These are phyloP conservation scores for Belonocnema kinseyi DNA, from an alignment of 1,140 invertebrate species.

Conservation along the genomic window DNA sequence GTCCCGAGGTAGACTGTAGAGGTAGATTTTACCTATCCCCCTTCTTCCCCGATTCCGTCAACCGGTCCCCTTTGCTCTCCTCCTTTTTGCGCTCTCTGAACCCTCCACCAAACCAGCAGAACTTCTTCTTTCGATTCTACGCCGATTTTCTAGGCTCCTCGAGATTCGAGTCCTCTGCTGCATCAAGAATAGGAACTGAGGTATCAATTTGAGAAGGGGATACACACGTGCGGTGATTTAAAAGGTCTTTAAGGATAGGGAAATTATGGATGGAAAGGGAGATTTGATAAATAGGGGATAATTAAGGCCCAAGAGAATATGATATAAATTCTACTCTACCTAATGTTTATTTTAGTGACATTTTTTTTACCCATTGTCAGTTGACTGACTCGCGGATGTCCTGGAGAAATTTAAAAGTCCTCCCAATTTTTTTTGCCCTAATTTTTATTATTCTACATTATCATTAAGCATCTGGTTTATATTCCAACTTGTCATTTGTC, in stretches of 20 bases:
- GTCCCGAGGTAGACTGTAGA: background rate
- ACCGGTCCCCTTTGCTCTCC: conserved; percentile 43
- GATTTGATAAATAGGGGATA: no score
- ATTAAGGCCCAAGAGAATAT: no score
- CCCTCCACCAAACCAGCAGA: conserved; percentile 43
- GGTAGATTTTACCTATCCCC: conserved; percentile 21
- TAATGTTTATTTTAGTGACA: no score
- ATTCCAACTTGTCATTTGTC: no score
- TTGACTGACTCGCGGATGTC: no score
- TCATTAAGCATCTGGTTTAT: no score
- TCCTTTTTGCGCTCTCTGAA: conserved; percentile 20
- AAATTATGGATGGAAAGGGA: background rate
- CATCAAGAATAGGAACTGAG: conserved; percentile 38
- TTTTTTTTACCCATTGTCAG: no score
- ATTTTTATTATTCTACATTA: no score
- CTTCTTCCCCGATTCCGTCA: conserved; percentile 35
- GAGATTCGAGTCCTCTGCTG: conserved; percentile 28
- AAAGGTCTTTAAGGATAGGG: background rate
- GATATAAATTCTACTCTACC: no score
- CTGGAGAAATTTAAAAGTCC: no score
- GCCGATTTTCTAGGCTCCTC: conserved; percentile 52
- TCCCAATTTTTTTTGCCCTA: no score
- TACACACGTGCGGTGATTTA: conserved; percentile 1
- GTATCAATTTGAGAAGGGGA: conserved; percentile 47
- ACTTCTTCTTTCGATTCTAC: conserved; percentile 45